Conservation (phyloP, 1,140 invertebrate genomes). For the Pentalonia nigronervosa region DNA sequence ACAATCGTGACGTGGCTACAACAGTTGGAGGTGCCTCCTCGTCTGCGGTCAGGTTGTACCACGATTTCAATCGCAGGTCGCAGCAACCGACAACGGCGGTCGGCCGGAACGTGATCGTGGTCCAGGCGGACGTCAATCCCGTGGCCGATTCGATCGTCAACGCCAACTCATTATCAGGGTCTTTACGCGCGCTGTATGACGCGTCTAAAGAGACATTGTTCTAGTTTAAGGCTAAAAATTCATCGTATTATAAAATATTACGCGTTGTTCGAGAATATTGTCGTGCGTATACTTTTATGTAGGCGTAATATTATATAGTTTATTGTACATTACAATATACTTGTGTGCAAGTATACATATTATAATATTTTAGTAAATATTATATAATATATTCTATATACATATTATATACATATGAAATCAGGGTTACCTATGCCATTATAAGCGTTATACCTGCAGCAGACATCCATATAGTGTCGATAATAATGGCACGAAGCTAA, state of each 20-base stretch:
- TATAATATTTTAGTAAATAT: background rate
- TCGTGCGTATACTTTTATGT: background rate
- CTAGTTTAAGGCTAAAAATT: constrained; percentile 29
- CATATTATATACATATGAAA: background rate
- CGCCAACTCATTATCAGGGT: constrained; percentile 54
- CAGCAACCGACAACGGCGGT: background rate
- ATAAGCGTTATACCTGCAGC: background rate
- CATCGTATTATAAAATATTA: background rate
- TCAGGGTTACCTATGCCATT: background rate
- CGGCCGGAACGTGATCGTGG: constrained; percentile 45
- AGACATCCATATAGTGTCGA: background rate
- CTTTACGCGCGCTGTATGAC: constrained; percentile 50
- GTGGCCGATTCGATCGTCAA: constrained; percentile 48
- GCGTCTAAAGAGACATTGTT: constrained; percentile 55
- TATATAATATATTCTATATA: background rate
- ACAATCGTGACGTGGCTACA: background rate
- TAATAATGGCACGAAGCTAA: background rate
- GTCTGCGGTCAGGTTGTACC: background rate
- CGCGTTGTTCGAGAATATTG: constrained; percentile 2
- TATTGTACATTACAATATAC: background rate
- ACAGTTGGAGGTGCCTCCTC: background rate
- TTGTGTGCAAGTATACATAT: background rate
- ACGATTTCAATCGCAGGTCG: constrained; percentile 15
- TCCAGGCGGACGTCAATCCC: constrained; percentile 47
- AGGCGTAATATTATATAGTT: background rate